A percentile compares a stretch with the other conserved stretches of the same genome.
Evolutionary conservation across 1,140 invertebrate genomes (phyloP).

Genomic region (Daktulosphaira vitifoliae): DNA sequence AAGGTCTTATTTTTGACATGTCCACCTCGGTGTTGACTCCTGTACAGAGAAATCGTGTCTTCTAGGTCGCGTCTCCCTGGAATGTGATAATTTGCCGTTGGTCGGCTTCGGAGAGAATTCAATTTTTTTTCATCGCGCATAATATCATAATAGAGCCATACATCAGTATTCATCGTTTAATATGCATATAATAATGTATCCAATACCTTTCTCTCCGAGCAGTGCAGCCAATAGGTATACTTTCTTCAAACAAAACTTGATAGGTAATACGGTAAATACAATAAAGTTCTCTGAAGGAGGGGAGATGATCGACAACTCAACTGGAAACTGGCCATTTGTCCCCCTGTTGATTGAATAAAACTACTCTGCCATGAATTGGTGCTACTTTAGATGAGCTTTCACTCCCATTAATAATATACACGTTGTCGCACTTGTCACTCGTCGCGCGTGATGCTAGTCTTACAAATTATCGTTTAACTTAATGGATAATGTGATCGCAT

Average conservation of each 20-base stretch:
- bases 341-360: too few relatives aligned
- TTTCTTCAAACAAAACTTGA: not conserved
- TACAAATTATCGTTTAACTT: too few relatives aligned
- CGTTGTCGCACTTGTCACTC: not conserved
- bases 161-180: not conserved
- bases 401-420: not conserved
- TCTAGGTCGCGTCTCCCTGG: slow-evolving; percentile 1
- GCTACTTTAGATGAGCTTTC: not conserved
- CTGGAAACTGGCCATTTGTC: too few relatives aligned
- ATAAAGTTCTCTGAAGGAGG: too few relatives aligned
- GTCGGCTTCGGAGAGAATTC: not conserved
- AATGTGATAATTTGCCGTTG: not conserved
- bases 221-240: not conserved
- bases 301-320: too few relatives aligned
- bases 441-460: not conserved
- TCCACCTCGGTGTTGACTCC: not conserved
- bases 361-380: too few relatives aligned
- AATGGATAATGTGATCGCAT: not conserved
- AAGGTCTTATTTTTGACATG: slow-evolving; percentile 4
- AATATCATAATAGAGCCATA: not conserved
- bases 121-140: not conserved
- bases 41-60: slow-evolving; percentile 12
- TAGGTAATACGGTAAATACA: too few relatives aligned
- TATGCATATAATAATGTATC: too few relatives aligned
- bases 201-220: too few relatives aligned